phyloP scores from a whole-genome alignment of 2,113 vertebrate genomes.

The Sakesphorus luctuosus region DNA sequence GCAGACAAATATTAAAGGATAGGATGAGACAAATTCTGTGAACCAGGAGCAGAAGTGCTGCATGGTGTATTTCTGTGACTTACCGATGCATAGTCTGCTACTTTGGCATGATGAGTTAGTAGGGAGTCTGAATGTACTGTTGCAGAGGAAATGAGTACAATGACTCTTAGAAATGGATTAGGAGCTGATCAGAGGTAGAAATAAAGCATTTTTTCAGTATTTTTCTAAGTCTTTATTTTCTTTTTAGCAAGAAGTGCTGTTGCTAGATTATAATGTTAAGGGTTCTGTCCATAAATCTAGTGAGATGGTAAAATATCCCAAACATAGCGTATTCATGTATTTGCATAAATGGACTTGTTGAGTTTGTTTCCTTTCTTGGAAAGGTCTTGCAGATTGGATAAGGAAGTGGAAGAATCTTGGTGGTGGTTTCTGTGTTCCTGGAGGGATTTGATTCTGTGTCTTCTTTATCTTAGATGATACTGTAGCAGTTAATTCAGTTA shows the following conservation, averaged over 20 bases:
- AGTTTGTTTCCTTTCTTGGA: background rate
- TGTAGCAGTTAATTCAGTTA: background rate
- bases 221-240: background rate
- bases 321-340: rapidly evolving
- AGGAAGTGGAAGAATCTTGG: background rate
- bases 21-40: background rate
- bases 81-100: rapidly evolving
- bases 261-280: background rate
- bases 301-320: background rate
- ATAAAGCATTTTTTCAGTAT: background rate
- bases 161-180: background rate
- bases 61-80: rapidly evolving
- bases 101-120: background rate
- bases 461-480: background rate
- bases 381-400: background rate
- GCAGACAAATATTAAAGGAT: background rate
- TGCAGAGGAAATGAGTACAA: background rate
- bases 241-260: background rate
- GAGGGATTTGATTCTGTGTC: background rate
- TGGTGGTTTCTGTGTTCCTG: background rate
- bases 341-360: background rate
- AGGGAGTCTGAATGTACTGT: background rate
- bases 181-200: background rate
- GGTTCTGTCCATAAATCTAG: background rate
- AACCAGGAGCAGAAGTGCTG: background rate